Conservation (phyloP, 2,113 vertebrate species). For the Plecotus auritus region DNA sequence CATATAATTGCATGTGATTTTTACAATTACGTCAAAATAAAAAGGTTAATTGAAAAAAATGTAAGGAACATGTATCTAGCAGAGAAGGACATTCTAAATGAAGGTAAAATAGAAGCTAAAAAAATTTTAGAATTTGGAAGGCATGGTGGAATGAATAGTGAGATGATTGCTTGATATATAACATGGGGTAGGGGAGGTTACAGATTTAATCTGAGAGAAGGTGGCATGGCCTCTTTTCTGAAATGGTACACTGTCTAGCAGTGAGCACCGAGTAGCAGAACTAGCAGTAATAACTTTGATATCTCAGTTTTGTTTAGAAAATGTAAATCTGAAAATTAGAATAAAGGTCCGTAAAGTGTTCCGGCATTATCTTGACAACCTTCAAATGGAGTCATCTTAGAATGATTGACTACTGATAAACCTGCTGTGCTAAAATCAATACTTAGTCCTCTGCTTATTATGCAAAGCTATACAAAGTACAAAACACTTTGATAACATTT, state of each 20-base stretch:
- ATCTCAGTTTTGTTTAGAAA: not conserved
- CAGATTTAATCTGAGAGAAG: not conserved
- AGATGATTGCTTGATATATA: not conserved
- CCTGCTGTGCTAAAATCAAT: not conserved
- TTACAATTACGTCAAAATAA: not conserved
- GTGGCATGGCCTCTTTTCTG: not conserved
- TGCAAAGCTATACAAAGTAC: not conserved
- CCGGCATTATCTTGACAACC: not conserved
- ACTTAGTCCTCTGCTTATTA: not conserved
- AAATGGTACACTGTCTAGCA: not conserved
- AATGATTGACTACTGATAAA: conserved; percentile 37
- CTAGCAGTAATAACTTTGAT: not conserved
- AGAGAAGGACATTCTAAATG: not conserved
- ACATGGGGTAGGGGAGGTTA: not conserved
- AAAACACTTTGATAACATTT: conserved; percentile 1
- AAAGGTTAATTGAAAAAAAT: not conserved
- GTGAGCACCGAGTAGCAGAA: not conserved
- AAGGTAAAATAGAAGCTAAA: not conserved
- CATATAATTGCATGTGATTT: not conserved
- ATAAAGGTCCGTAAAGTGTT: not conserved
- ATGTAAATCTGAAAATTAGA: not conserved
- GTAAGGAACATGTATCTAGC: not conserved
- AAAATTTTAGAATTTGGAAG: not conserved
- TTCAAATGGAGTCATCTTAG: conserved; percentile 43
- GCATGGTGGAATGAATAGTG: not conserved